Conservation (phyloP, 2,113 vertebrate genomes). For the Paracanthobrama guichenoti region DNA sequence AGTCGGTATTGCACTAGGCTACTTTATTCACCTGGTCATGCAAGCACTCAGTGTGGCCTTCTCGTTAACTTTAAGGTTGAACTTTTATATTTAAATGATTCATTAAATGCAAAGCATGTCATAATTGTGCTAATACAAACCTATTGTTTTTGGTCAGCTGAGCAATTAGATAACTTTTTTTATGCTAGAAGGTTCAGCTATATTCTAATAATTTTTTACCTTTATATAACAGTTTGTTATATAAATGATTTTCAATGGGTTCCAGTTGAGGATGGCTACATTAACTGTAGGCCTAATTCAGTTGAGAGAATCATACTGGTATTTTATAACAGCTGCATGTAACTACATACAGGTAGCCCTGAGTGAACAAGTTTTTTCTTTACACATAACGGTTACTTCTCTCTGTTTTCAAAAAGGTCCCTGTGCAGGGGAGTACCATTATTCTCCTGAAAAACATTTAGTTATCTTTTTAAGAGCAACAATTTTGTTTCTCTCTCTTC, state of each 20-base stretch:
- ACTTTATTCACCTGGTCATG: not conserved
- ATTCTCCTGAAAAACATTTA: conserved; percentile 29
- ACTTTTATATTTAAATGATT: not conserved
- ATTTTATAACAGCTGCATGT: not conserved
- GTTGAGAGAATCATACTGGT: not conserved
- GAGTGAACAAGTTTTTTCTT: not conserved
- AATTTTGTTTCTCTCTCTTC: conserved; percentile 41
- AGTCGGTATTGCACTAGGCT: not conserved
- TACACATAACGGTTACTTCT: not conserved
- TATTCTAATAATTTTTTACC: not conserved
- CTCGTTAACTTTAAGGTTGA: not conserved
- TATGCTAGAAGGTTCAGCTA: not conserved
- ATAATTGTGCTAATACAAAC: not conserved
- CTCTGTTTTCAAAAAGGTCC: conserved; percentile 16
- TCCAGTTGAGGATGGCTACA: not conserved
- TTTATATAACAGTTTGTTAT: not conserved
- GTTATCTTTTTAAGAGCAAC: conserved; percentile 4
- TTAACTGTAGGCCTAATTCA: not conserved
- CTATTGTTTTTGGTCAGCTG: not conserved
- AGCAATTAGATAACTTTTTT: too few species aligned
- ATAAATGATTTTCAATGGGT: not conserved
- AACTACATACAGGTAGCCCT: not conserved
- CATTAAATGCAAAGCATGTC: not conserved
- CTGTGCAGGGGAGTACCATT: not conserved
- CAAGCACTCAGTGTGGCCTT: not conserved